Evolutionary conservation across 2,113 vertebrate genomes (phyloP).

Genomic region (Tinamus guttatus): DNA sequence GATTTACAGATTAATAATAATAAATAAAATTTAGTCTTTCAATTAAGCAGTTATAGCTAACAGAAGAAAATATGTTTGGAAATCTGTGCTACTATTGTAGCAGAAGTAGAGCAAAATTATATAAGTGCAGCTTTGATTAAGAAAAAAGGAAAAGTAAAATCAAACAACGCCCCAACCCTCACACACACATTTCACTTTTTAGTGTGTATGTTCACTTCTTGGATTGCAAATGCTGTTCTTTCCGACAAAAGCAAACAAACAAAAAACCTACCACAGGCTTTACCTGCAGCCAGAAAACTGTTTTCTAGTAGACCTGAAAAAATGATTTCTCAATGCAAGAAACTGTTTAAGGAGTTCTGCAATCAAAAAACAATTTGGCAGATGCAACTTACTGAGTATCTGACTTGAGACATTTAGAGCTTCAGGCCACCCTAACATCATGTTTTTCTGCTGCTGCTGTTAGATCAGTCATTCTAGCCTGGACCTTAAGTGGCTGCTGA

Average conservation of each 20-base stretch:
- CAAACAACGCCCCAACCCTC: background rate
- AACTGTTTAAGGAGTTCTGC: background rate
- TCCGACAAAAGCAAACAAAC: background rate
- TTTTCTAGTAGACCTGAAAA: background rate
- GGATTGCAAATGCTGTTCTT: background rate
- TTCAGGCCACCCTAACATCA: background rate
- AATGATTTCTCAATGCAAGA: background rate
- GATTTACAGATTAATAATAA: background rate
- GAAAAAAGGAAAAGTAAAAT: background rate
- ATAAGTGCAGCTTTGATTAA: background rate
- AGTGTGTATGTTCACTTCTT: background rate
- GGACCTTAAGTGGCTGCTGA: background rate
- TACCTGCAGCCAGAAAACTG: background rate
- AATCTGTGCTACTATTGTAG: background rate
- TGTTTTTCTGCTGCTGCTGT: background rate
- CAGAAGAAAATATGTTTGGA: fast-evolving
- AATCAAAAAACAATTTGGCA: background rate
- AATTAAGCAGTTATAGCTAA: background rate
- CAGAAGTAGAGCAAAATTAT: background rate
- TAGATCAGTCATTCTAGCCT: background rate
- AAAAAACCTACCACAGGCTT: fast-evolving
- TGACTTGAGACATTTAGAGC: background rate
- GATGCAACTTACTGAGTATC: background rate
- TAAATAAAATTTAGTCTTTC: background rate
- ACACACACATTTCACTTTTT: background rate